Evolutionary conservation across 2,888 invertebrate genomes (phyloP).

Genomic region (Brachylomia viminalis): DNA sequence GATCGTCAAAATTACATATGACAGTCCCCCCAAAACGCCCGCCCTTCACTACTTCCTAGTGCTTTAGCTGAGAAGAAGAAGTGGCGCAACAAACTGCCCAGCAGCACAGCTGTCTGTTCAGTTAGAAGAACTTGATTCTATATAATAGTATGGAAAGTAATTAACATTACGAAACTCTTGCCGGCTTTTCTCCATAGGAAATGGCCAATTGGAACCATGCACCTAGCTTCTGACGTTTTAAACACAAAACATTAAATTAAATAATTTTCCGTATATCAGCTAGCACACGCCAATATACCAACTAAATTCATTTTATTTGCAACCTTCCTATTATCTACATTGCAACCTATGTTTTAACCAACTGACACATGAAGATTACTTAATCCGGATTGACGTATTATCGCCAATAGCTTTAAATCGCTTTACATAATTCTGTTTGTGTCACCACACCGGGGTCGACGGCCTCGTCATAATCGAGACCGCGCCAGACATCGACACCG

Average conservation of each 20-base stretch:
- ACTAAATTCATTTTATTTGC: background rate
- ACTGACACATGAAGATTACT: background rate
- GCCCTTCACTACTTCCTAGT: background rate
- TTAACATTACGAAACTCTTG: background rate
- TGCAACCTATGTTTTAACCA: background rate
- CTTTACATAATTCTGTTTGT: conserved; percentile 57
- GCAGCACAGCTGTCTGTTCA: background rate
- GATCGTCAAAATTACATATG: background rate
- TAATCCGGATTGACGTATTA: conserved; percentile 8
- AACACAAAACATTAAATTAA: too few relatives aligned
- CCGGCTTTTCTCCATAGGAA: too few relatives aligned
- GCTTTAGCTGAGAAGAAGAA: background rate
- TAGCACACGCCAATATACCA: background rate
- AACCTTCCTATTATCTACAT: background rate
- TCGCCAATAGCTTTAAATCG: conserved; percentile 21
- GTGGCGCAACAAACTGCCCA: background rate
- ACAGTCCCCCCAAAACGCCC: background rate
- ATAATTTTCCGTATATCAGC: background rate
- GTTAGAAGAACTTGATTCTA: background rate
- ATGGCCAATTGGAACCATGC: too few relatives aligned
- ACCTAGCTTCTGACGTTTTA: too few relatives aligned
- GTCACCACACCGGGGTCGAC: conserved; percentile 52
- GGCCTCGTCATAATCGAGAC: conserved; percentile 53
- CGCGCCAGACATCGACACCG: conserved; percentile 59
- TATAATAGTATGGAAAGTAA: background rate